Evolutionary conservation across 2,888 invertebrate species (phyloP), one percentile per base, ranked within the genome.

Genomic region (Acanthacorydalis orientalis): DNA sequence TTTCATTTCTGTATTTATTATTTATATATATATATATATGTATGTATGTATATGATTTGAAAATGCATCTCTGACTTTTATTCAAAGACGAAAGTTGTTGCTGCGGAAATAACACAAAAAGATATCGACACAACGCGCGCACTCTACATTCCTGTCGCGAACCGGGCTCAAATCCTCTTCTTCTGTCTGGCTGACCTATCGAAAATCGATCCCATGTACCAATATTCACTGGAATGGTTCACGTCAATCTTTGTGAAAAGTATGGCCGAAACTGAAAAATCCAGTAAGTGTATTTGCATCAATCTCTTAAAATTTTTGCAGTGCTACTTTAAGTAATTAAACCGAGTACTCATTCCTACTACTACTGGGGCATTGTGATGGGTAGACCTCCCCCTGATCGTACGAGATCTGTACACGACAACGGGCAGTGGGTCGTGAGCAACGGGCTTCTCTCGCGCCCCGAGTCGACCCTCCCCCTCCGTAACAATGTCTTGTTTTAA

Each of bases 151-250:
- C 84, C 89, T 0, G 89, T 92, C 0, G 91, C 92, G 0, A 77
- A 81, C 47, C 79, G 90, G 51, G 87, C 88, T 0, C 84, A 90
- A 53, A 83, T 89, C 51, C 65, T 92, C 41, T 92, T 88, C 68
- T 91, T 92, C 68, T 89, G 89, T 43, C 73, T 91, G 10, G 80
- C 82, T 0, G 90, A 91, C 60, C 71, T 93, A 60, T 81, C 89
- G 39, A 81, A 79, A 57, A 81, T 93, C 31, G 91, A 93, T 64
- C 89, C 89, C 11, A 93, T 93, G 92, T 93, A 93, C 65, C 92
- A 92, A 64, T 93, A 91, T 64, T 92, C 92, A 0, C 70, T 93
- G 14, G 85, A 84, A 58, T 93, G 92, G 92, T 93, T 90, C 61
- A 80, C 89, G 55, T 77, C 77, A 52, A 78, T 92, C 45, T 88